These are phyloP conservation scores for Caenorhabditis sp. DNA, from an alignment of 2,888 invertebrate species.

Conservation along the genomic window DNA sequence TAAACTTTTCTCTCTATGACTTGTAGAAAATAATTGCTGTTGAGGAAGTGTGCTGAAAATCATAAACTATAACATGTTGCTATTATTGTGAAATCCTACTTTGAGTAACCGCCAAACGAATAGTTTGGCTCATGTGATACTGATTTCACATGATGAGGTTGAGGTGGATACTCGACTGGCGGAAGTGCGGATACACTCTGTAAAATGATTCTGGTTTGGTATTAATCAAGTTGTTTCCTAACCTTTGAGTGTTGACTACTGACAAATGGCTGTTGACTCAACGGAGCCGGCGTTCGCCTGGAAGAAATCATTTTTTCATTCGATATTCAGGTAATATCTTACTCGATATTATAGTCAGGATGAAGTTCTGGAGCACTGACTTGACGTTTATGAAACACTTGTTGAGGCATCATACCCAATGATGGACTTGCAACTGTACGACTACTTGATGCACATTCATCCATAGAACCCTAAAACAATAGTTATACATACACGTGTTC, in stretches of 20 bases:
- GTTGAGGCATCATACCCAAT: slow-evolving; percentile 23
- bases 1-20: slow-evolving; percentile 35
- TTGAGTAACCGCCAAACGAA: slow-evolving; percentile 24
- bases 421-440: slow-evolving; percentile 32
- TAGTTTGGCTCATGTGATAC: slow-evolving; percentile 42
- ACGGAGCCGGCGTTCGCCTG: slow-evolving; percentile 18
- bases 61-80: not conserved
- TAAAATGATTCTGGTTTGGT: not conserved
- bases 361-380: slow-evolving; percentile 42
- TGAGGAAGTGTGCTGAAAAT: slow-evolving; percentile 3
- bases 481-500: too few relatives aligned
- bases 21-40: slow-evolving; percentile 25
- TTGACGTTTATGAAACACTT: slow-evolving; percentile 28
- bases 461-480: slow-evolving; percentile 27
- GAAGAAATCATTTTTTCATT: not conserved
- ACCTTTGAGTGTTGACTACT: slow-evolving; percentile 42
- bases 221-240: not conserved
- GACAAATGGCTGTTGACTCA: slow-evolving; percentile 13
- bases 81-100: slow-evolving; percentile 11
- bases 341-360: slow-evolving; percentile 33
- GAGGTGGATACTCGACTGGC: slow-evolving; percentile 23
- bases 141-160: slow-evolving; percentile 41
- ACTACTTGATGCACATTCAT: slow-evolving; percentile 39
- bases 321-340: not conserved
- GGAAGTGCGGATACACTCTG: slow-evolving; percentile 43